Evolutionary conservation across 1,140 invertebrate species (phyloP).

Genomic region (Drosophila nikananu): DNA sequence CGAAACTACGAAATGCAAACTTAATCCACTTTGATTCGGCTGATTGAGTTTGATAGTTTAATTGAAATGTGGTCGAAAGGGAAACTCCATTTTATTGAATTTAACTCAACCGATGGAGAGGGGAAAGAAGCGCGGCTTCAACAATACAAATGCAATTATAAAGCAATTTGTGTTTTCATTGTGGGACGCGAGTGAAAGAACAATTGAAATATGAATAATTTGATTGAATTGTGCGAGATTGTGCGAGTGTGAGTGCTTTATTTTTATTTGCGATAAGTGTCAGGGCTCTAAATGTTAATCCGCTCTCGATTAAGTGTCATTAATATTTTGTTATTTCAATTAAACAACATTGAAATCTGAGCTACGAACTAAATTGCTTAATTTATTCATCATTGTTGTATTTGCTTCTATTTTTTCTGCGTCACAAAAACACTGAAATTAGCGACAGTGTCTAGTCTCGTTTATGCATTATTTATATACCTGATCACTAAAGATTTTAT

Average conservation of each 20-base stretch:
- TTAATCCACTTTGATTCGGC: conserved; percentile 64
- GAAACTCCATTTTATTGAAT: conserved; percentile 45
- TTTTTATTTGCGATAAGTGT: conserved; percentile 13
- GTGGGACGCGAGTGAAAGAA: conserved; percentile 4
- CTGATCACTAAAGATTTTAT: conserved; percentile 52
- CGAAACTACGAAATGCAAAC: conserved; percentile 27
- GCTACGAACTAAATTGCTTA: conserved; percentile 51
- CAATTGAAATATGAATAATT: conserved; percentile 50
- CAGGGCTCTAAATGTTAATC: conserved; percentile 47
- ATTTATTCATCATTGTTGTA: conserved; percentile 53
- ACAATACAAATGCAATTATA: conserved; percentile 54
- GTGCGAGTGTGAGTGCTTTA: neutral
- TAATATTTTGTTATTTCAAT: conserved; percentile 61
- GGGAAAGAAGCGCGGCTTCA: neutral
- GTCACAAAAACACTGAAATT: conserved; percentile 57
- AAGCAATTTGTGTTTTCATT: conserved; percentile 4
- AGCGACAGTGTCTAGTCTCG: conserved; percentile 54
- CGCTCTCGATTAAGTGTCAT: conserved; percentile 49
- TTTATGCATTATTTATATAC: conserved; percentile 62
- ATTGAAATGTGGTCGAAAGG: conserved; percentile 60
- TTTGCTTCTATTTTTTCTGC: conserved; percentile 27
- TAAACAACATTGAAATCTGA: conserved; percentile 51
- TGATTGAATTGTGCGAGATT: conserved; percentile 14
- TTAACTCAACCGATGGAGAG: conserved; percentile 13
- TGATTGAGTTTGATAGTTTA: conserved; percentile 74